Evolutionary conservation across 2,888 invertebrate species (phyloP), one percentile per base, ranked within the genome.

Genomic region (Plebejus melissa): DNA sequence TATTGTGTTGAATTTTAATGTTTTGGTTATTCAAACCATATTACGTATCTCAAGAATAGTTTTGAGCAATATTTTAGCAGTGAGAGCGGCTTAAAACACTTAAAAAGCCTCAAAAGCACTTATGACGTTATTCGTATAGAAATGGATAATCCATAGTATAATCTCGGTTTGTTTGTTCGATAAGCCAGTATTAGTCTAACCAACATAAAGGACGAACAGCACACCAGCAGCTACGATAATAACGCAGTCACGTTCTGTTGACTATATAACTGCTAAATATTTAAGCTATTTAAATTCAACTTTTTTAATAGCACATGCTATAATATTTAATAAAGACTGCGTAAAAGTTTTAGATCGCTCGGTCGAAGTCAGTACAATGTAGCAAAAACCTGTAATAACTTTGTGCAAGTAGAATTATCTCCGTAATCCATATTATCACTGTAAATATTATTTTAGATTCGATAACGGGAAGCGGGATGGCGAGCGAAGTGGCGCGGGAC

Each of bases 391-490:
- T 41, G 7, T 41, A 41, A 41, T 41, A 41, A 41, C 7, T 41
- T 58, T 3, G 1, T 41, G 41, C 1, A 3, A 22, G 9, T 28
- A 28, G 7, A 6, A 22, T 0, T 58, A 28, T 22, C 9, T 60
- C 2, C 9, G 11, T 65, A 36, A 3, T 32, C 65, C 32, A 36
- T 36, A 6, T 36, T 1, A 41, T 41, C 7, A 54, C 16, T 54
- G 54, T 16, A 54, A 46, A 54, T 16, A 54, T 11, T 65, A 58
- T 58, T 11, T 65, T 65, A 65, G 65, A 32, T 65, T 36, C 13
- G 32, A 65, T 65, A 65, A 65, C 65, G 32, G 65, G 13, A 65
- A 13, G 28, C 65, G 65, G 36, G 65, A 65, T 65, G 36, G 65
- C 32, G 65, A 65, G 65, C 65, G 1, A 65, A 32, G 65, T 36